phyloP scores from a whole-genome alignment of 2,888 invertebrate genomes.

The Drosophila kuntzei region DNA sequence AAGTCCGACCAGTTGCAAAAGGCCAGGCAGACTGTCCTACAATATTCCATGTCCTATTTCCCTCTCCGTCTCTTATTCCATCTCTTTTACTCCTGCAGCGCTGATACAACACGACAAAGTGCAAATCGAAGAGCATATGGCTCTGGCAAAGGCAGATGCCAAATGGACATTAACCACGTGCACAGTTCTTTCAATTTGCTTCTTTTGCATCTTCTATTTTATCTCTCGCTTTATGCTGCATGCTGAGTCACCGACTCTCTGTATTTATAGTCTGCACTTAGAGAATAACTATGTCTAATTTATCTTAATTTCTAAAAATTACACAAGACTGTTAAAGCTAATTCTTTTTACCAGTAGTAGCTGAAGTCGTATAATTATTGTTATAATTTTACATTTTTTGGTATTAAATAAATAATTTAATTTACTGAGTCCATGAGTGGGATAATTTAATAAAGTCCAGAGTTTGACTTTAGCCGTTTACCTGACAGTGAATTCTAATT shows the following conservation, averaged over 20 bases:
- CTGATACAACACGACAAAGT: constrained; percentile 39
- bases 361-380: no score
- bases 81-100: background rate
- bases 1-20: constrained; percentile 13
- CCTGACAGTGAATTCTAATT: no score
- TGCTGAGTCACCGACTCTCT: background rate
- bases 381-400: no score
- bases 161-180: constrained; percentile 69
- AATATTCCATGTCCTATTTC: background rate
- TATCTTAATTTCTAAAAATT: no score
- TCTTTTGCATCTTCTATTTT: constrained; percentile 19
- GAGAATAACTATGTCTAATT: background rate
- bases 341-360: no score
- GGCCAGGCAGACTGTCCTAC: constrained; percentile 5
- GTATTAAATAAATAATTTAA: no score
- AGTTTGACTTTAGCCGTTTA: no score
- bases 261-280: constrained; percentile 14
- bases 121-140: constrained; percentile 60
- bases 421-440: no score
- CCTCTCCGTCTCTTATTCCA: constrained; percentile 1
- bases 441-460: no score
- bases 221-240: background rate
- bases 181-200: constrained; percentile 46
- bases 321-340: no score
- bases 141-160: constrained; percentile 42